Base-by-base conservation (phyloP, 2,797 vertebrate species). In the Halcyon leucocephala region DNA sequence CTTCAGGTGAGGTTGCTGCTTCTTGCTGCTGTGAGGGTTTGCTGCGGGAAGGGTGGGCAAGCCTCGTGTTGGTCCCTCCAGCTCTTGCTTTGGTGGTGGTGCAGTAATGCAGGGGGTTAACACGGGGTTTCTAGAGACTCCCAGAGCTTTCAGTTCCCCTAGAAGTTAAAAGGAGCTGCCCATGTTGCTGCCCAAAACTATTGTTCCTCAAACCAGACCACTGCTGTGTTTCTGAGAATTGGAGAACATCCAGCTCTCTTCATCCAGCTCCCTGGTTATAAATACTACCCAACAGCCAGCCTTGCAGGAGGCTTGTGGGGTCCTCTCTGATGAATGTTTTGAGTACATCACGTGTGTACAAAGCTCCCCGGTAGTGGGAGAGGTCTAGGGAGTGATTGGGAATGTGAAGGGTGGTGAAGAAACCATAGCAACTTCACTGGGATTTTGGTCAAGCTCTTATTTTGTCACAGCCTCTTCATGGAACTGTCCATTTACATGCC, bases 321-420 rank as follows among this genome's bases (percentile, higher is more conserved):
- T 55, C 52, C 44, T 42, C 14, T 39, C 54, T 55, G 22, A 37
- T 3, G 0, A 17, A 55, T 26, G 22, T 22, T 80, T 39, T 73
- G 54, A 52, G 41, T 26, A 2, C 28, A 1, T 4, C 13, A 29
- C 1, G 1, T 52, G 57, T 55, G 46, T 7, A 4, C 3, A 1
- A 51, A 48, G 46, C 39, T 80, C 55, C 25, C n/a, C 42, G 52
- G 67, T 14, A 22, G 29, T 18, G 46, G 18, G 26, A 89, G 33
- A 60, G 28, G 26, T 33, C 22, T 12, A 9, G 37, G 44, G n/a
- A n/a, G 16, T 44, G 48, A 18, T 1, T 37, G 37, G 46, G 39
- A 42, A 22, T 1, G 4, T 13, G 64, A 73, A 46, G n/a, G 24
- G 12, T 6, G 14, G 14, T 13, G 19, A 31, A 41, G 49, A 44